Conservation (phyloP, 2,113 vertebrate genomes). For the Sisor rabdophorus region DNA sequence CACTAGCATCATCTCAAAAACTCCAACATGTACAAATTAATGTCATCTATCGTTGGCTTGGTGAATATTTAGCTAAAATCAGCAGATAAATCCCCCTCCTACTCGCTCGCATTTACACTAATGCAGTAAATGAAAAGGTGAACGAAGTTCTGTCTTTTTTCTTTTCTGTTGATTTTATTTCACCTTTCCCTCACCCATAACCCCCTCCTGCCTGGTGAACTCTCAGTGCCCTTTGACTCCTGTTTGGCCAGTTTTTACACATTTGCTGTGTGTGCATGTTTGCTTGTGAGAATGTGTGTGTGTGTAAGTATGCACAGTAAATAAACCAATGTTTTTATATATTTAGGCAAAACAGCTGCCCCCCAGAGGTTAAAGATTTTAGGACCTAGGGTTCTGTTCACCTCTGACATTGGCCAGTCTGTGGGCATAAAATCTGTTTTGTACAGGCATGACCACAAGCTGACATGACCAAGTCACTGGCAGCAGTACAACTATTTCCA, state of each 20-base stretch:
- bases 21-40: slow-evolving; percentile 45
- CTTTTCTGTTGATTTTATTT: slow-evolving; percentile 56
- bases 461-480: slow-evolving; percentile 40
- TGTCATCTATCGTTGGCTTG: slow-evolving; percentile 21
- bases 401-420: slow-evolving; percentile 44
- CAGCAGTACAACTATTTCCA: slow-evolving; percentile 37
- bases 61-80: slow-evolving; percentile 10
- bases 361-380: slow-evolving; percentile 49
- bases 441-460: slow-evolving; percentile 47
- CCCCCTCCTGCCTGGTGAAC: slow-evolving; percentile 62
- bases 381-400: slow-evolving; percentile 35
- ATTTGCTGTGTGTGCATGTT: slow-evolving; percentile 49
- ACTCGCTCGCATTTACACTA: slow-evolving; percentile 44
- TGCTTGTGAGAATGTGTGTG: slow-evolving; percentile 6
- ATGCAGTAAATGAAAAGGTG: slow-evolving; percentile 57
- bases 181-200: slow-evolving; percentile 47
- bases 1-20: slow-evolving; percentile 27
- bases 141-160: slow-evolving; percentile 60
- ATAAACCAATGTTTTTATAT: slow-evolving; percentile 50
- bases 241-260: slow-evolving; percentile 57
- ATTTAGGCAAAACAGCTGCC: slow-evolving; percentile 45
- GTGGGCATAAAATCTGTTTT: slow-evolving; percentile 52
- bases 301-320: slow-evolving; percentile 4
- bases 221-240: slow-evolving; percentile 67
- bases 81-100: slow-evolving; percentile 51